Evolutionary conservation across 2,113 vertebrate genomes (phyloP), one percentile per base, ranked within the genome.

Genomic region (Cacatua alba): DNA sequence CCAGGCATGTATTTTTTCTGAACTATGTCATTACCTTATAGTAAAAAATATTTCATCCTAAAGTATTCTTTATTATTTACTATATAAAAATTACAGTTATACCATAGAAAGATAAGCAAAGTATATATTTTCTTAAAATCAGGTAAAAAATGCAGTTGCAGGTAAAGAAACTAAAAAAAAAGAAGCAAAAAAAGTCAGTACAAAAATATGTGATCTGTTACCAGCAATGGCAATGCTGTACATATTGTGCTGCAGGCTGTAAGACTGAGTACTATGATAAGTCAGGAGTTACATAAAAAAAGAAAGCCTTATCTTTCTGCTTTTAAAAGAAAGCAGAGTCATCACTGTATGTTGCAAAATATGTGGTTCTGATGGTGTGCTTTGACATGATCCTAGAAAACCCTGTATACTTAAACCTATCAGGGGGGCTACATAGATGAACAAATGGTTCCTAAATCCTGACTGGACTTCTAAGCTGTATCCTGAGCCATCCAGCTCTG

Each of bases 401-500:
- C 6, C 2, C 3, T 48, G 11, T 64, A 79, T 18, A 63, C 46
- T 68, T 48, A 89, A 81, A 63, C 43, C 23, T 82, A 17, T 35
- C 57, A 52, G 57, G 39, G 39, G 65, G 82, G 24, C 78, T 68
- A 85, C 7, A 17, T 4, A 76, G 19, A 90, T 14, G 23, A 91
- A 26, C 21, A 67, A 94, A 71, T 20, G 75, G 28, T 84, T 89
- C 84, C 64, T 75, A 78, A 82, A 93, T 76, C 52, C 72, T 64
- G 51, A 46, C 84, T 71, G 35, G 35, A 68, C 13, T 78, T 55
- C 23, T 74, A 81, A 87, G 3, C n/a, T 75, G 3, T 64, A 60
- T 33, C 77, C 51, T 85, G 75, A 76, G 70, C 43, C 49, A 79
- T n/a, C 6, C 62, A 72, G 10, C 16, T 68, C 70, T 94, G 78